Evolutionary conservation across 1,140 invertebrate species (phyloP).

Genomic region (Bursaphelenchus mucronatus): DNA sequence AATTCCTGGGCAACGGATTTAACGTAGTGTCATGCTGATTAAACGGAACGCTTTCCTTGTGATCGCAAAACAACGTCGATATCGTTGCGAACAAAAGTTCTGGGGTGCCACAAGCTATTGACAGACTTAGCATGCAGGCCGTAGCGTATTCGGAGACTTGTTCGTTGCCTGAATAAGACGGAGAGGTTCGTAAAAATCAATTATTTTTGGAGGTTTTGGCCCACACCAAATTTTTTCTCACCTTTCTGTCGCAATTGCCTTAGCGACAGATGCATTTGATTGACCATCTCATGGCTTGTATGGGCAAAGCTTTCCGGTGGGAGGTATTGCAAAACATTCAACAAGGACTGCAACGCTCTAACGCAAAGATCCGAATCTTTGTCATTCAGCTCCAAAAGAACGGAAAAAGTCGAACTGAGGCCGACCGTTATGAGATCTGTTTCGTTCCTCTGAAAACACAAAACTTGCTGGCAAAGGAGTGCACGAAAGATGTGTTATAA

Average conservation of each 20-base stretch:
- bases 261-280: conserved; percentile 44
- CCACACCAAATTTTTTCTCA: conserved; percentile 5
- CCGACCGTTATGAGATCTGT: conserved; percentile 41
- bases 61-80: conserved; percentile 37
- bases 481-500: too few relatives aligned
- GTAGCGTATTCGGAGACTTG: conserved; percentile 40
- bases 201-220: not conserved
- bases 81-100: conserved; percentile 46
- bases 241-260: conserved; percentile 41
- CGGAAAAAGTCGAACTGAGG: conserved; percentile 49
- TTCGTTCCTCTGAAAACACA: conserved; percentile 13
- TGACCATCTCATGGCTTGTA: conserved; percentile 37
- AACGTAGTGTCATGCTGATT: conserved; percentile 23
- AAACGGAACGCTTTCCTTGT: conserved; percentile 41
- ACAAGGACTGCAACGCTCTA: conserved; percentile 48
- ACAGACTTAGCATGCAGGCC: conserved; percentile 44
- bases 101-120: conserved; percentile 42
- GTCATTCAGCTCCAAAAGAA: conserved; percentile 51
- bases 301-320: conserved; percentile 40
- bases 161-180: conserved; percentile 32
- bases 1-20: conserved; percentile 10
- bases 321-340: conserved; percentile 47
- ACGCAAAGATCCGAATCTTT: conserved; percentile 52
- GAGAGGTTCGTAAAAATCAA: not conserved
- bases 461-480: too few relatives aligned